A percentile compares a stretch with the other conserved stretches of the same genome.
These are phyloP conservation scores for Drosophila paranaensis DNA, from an alignment of 2,888 invertebrate species.

Conservation along the genomic window DNA sequence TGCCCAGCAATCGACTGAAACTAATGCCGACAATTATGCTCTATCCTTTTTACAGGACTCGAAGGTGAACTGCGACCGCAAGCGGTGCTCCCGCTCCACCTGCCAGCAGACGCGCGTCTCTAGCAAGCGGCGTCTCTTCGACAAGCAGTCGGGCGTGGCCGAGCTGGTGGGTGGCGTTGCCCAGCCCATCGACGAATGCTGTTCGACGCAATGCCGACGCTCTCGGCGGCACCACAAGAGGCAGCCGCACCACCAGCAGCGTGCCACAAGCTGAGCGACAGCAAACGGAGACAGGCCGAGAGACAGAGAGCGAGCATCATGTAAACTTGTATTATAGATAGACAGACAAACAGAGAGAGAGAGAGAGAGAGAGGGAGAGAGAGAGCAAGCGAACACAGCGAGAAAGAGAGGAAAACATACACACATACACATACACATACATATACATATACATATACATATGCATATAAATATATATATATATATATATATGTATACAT, in stretches of 20 bases:
- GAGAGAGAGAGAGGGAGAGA: slow-evolving; percentile 22
- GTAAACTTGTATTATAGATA: slow-evolving; percentile 10
- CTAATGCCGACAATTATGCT: not conserved
- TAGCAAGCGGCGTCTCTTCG: slow-evolving; percentile 85
- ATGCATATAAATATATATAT: too few relatives aligned
- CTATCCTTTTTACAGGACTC: slow-evolving; percentile 88
- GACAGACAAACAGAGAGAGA: slow-evolving; percentile 10
- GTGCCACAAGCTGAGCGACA: slow-evolving; percentile 57
- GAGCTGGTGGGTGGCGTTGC: slow-evolving; percentile 86
- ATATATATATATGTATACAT: slow-evolving; percentile 20
- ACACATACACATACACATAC: slow-evolving; percentile 16
- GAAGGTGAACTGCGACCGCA: slow-evolving; percentile 91
- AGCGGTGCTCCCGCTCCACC: slow-evolving; percentile 86
- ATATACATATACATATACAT: slow-evolving; percentile 5
- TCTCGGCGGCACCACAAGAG: slow-evolving; percentile 84
- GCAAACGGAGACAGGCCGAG: not conserved
- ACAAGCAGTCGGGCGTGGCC: slow-evolving; percentile 86
- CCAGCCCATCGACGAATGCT: slow-evolving; percentile 84
- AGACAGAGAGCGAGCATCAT: slow-evolving; percentile 4
- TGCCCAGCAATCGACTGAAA: not conserved
- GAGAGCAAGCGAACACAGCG: slow-evolving; percentile 23
- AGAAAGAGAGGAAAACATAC: not conserved
- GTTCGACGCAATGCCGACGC: slow-evolving; percentile 83
- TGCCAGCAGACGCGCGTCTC: slow-evolving; percentile 80
- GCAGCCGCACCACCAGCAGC: slow-evolving; percentile 72